These are phyloP conservation scores for Hystrix brachyura DNA, from an alignment of 2,113 vertebrate species.

Conservation along the genomic window DNA sequence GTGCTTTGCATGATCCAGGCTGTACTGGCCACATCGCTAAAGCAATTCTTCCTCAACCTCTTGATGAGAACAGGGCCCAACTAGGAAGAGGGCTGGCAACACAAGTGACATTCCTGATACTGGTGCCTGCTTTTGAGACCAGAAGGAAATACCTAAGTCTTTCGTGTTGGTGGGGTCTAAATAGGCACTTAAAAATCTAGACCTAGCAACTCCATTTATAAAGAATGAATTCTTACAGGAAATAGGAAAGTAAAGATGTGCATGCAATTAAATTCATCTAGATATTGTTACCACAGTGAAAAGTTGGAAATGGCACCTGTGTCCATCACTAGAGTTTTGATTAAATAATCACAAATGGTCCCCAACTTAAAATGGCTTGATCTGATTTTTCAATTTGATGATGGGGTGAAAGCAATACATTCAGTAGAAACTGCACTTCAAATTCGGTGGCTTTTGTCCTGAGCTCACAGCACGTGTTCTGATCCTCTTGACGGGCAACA, in stretches of 20 bases:
- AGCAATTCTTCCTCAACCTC: background rate
- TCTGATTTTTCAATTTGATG: background rate
- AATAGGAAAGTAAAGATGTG: background rate
- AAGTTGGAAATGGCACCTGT: background rate
- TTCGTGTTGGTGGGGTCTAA: background rate
- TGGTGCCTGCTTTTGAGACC: background rate
- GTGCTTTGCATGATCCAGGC: too few species aligned
- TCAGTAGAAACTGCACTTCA: background rate
- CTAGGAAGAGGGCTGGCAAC: background rate
- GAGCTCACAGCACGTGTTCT: too few species aligned
- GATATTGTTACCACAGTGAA: background rate
- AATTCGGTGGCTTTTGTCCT: background rate
- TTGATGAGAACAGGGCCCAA: background rate
- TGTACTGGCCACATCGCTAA: background rate
- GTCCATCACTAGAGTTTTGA: background rate
- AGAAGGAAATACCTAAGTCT: background rate
- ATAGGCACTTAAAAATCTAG: background rate
- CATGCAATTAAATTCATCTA: background rate
- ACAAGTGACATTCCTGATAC: accelerated
- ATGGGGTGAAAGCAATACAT: too few species aligned
- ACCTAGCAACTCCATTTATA: background rate
- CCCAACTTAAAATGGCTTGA: background rate
- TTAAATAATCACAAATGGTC: background rate
- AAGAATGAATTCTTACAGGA: background rate
- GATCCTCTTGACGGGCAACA: background rate